Conservation (phyloP, 37 sponge, comb jelly and placozoan genomes). For the Spongia lamella region DNA sequence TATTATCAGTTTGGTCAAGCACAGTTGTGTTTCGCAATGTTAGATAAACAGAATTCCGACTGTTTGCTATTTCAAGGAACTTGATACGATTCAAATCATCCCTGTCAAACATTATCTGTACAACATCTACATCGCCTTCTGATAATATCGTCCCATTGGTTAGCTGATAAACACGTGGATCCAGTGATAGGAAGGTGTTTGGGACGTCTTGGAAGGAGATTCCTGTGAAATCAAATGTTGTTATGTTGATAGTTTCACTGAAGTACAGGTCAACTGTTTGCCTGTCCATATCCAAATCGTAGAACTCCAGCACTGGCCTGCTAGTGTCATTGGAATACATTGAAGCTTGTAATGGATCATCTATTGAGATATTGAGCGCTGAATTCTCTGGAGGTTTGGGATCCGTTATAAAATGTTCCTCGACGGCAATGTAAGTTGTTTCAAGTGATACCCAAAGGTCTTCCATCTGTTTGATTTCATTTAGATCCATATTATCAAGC, state of each 20-base stretch:
- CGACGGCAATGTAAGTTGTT: constrained; percentile 68
- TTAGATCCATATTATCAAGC: constrained; percentile 64
- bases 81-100: constrained; percentile 80
- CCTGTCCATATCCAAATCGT: constrained; percentile 77
- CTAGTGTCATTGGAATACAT: constrained; percentile 60
- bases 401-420: constrained; percentile 67
- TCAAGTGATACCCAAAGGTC: constrained; percentile 68
- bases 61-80: constrained; percentile 66
- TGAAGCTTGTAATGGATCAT: constrained; percentile 36
- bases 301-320: constrained; percentile 57
- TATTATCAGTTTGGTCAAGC: constrained; percentile 75
- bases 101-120: constrained; percentile 48
- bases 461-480: constrained; percentile 73
- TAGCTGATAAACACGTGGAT: constrained; percentile 39
- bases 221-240: constrained; percentile 52
- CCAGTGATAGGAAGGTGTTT: constrained; percentile 43
- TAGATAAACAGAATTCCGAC: constrained; percentile 34
- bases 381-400: constrained; percentile 49
- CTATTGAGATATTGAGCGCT: constrained; percentile 37
- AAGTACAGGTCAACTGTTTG: constrained; percentile 73
- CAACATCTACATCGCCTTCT: constrained; percentile 42
- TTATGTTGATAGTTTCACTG: constrained; percentile 82
- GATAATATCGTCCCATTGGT: constrained; percentile 59
- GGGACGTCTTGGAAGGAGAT: constrained; percentile 67
- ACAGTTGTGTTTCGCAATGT: constrained; percentile 59